These are phyloP conservation scores for Lysandra coridon DNA, from an alignment of 2,888 invertebrate genomes.

Conservation along the genomic window DNA sequence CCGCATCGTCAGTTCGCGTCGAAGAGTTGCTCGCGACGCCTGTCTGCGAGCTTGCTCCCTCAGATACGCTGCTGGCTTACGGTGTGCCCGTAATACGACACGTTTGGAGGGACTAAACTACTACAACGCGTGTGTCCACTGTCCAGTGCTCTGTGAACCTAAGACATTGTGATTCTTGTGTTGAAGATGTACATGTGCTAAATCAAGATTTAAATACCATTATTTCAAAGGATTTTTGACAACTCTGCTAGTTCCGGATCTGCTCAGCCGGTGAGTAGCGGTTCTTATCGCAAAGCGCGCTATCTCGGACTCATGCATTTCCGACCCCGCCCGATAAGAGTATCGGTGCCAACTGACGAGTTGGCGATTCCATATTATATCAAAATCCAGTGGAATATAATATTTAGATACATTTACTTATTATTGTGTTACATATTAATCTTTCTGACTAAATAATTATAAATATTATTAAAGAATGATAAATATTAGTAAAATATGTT, in stretches of 20 bases:
- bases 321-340: constrained; percentile 79
- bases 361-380: constrained; percentile 31
- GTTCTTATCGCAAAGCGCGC: constrained; percentile 76
- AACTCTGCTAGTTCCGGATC: constrained; percentile 76
- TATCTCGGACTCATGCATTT: constrained; percentile 79
- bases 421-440: neutral
- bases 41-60: constrained; percentile 74
- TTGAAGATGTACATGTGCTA: constrained; percentile 74
- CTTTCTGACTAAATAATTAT: neutral
- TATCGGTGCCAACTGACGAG: constrained; percentile 48
- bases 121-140: constrained; percentile 74
- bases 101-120: constrained; percentile 77
- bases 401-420: neutral
- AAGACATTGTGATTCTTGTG: constrained; percentile 74
- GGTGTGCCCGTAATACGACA: constrained; percentile 79
- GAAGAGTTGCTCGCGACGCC: constrained; percentile 75
- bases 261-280: constrained; percentile 79
- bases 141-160: constrained; percentile 73
- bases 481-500: no score
- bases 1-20: constrained; percentile 77
- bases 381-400: constrained; percentile 36
- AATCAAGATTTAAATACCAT: constrained; percentile 58
- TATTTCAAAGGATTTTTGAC: constrained; percentile 68
- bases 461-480: no score
- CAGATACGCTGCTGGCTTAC: constrained; percentile 81